Percentiles rank a stretch among this genome's conserved stretches.
Conservation (phyloP, 2,113 vertebrate genomes). For the Quiscalus mexicanus region DNA sequence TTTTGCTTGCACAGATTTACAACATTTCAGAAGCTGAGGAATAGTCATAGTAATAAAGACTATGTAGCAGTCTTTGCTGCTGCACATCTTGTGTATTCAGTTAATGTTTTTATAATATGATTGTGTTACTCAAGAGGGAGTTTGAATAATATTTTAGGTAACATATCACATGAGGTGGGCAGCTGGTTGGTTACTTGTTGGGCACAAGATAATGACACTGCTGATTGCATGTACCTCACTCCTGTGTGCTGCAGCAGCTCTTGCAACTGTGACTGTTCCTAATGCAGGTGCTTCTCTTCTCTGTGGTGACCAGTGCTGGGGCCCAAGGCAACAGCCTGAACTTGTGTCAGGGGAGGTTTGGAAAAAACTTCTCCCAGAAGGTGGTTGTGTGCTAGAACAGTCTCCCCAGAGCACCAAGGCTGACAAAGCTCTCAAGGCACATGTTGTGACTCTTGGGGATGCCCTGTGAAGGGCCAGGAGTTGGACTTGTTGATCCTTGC, state of each 20-base stretch:
- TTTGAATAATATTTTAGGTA: background rate
- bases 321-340: background rate
- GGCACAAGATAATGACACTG: background rate
- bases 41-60: background rate
- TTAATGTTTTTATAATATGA: background rate
- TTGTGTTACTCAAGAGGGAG: background rate
- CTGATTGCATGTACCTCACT: background rate
- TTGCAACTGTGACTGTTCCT: background rate
- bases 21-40: background rate
- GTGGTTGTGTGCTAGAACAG: background rate
- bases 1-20: background rate
- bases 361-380: background rate
- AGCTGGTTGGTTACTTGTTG: background rate
- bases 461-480: background rate
- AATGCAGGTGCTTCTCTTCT: background rate
- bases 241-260: background rate
- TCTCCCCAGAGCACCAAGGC: background rate
- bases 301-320: background rate
- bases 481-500: fast-evolving
- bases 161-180: background rate
- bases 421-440: background rate
- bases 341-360: background rate
- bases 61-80: background rate
- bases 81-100: background rate
- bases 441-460: background rate